phyloP scores from a whole-genome alignment of 1,140 invertebrate genomes.

The Heliconius eleuchia region DNA sequence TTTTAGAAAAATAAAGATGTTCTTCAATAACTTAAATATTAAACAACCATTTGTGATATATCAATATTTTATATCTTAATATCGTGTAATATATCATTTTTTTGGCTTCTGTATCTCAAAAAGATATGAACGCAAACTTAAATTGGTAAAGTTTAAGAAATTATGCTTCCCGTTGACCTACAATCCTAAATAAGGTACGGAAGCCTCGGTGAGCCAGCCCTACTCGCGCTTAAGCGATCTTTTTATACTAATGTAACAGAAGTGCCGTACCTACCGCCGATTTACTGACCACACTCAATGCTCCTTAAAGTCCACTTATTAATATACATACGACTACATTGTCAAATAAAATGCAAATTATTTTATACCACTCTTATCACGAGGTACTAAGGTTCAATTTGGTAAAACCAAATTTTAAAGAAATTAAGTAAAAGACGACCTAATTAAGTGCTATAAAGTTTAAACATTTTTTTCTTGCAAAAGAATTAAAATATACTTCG shows the following conservation, averaged over 20 bases:
- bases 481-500: slow-evolving; percentile 26
- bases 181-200: no score
- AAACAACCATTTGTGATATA: no score
- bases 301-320: slow-evolving; percentile 9
- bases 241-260: not conserved
- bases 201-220: no score
- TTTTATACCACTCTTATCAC: not conserved
- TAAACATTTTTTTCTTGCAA: slow-evolving; percentile 1
- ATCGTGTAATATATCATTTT: no score
- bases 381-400: not conserved
- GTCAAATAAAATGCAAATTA: not conserved
- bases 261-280: not conserved
- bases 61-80: no score
- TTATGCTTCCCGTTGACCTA: no score
- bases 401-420: not conserved
- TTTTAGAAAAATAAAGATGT: no score
- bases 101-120: no score
- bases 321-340: slow-evolving; percentile 6
- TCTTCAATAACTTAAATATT: no score
- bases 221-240: no score
- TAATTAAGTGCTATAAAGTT: slow-evolving; percentile 26
- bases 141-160: no score
- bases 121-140: no score
- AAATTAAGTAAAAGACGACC: slow-evolving; percentile 9
- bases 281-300: slow-evolving; percentile 5